Evolutionary conservation across 1,140 invertebrate species (phyloP), one percentile per base, ranked within the genome.

Genomic region (Drosophila burlai): DNA sequence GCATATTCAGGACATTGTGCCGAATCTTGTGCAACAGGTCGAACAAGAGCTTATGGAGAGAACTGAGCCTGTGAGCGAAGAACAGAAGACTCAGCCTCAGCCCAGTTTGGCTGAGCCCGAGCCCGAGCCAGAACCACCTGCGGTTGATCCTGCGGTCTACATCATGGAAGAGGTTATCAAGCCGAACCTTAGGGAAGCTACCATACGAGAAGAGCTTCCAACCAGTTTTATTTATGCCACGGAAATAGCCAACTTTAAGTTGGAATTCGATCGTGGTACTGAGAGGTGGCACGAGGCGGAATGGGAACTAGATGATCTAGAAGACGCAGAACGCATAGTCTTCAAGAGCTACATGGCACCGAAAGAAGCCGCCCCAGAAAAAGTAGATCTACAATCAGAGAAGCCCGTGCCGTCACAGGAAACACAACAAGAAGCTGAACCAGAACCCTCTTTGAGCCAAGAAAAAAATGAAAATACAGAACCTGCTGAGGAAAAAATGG

Each of bases 1-100:
- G 38, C 92, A 93, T 54, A 93, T 93, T n/a, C 92, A 93, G 55
- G 92, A 93, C 5, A 92, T 93, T 65, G 85, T 91, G 3, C 92
- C 92, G 0, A 92, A 92, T 59, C 73, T 92, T 38, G 93, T 93
- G 21, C 93, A 93, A 59, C 93, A 93, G 65, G 83, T 94, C 4
- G 92, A 93, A 45, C 92, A 93, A 40, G 87, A 93, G 54, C 76
- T 92, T 0, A 69, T 81, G 69, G 83, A 91, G 46, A 63, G 26
- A 18, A 42, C 67, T 0, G 55, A 68, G 0, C 16, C 42, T 26
- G 66, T 42, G 11, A 15, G 31, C 10, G n/a, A 62, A 46, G 49
- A 34, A 46, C n/a, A 18, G 31, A 43, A 10, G 42, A 9, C 15
- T 11, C 43, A 46, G 7, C 42, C 15, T 11, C 43, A 46, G 7